phyloP scores from a whole-genome alignment of 64 coral and sea anemone species.

The Pocillopora damicornis region DNA sequence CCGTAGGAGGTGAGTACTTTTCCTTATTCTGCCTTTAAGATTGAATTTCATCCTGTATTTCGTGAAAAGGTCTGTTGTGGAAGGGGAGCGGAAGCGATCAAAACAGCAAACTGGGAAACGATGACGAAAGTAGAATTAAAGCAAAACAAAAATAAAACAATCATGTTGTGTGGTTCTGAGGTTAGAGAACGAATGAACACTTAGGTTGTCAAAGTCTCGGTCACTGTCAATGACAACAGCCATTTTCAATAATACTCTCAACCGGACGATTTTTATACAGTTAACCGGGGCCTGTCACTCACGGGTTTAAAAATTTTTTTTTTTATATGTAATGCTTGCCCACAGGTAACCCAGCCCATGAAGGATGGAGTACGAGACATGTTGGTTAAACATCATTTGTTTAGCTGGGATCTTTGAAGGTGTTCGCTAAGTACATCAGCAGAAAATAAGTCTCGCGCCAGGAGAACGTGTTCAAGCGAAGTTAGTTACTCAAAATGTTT shows the following conservation, averaged over 20 bases:
- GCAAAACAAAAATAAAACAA: too few species aligned
- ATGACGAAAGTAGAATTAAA: too few species aligned
- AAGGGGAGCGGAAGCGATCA: too few species aligned
- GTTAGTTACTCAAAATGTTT: too few species aligned
- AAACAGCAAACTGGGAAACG: too few species aligned
- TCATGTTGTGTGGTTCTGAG: too few species aligned
- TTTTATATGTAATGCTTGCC: background rate
- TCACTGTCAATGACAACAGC: too few species aligned
- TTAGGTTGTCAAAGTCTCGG: too few species aligned
- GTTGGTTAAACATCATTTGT: slow-evolving; percentile 97
- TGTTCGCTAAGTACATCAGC: background rate
- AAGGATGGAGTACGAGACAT: slow-evolving; percentile 99
- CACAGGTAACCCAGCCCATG: slow-evolving; percentile 77
- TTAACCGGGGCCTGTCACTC: too few species aligned
- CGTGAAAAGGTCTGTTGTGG: too few species aligned
- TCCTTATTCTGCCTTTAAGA: background rate
- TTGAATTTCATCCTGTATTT: background rate
- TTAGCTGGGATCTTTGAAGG: slow-evolving; percentile 90
- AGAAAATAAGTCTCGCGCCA: background rate
- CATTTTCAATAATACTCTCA: too few species aligned
- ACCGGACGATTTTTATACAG: background rate
- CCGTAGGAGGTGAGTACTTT: slow-evolving; percentile 26
- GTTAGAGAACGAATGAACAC: too few species aligned
- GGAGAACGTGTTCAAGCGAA: background rate
- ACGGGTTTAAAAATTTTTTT: background rate